Conservation (phyloP, 2,888 invertebrate genomes). For the Tenthredo amoena region DNA sequence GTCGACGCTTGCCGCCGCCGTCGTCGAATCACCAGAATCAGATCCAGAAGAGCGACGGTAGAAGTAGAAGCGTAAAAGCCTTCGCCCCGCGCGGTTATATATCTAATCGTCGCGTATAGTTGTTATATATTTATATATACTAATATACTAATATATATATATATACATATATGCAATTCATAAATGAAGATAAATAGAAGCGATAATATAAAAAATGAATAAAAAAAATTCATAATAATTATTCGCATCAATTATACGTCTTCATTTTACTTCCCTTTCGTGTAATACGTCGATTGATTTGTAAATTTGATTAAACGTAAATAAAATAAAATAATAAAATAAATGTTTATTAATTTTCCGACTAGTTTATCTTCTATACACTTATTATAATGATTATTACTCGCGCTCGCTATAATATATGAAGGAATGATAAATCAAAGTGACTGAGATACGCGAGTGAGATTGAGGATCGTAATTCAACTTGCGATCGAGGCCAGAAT, state of each 20-base stretch:
- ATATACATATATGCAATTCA: neutral
- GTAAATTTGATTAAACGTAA: neutral
- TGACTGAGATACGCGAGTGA: neutral
- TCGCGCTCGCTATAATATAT: neutral
- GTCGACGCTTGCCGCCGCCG: constrained; percentile 3
- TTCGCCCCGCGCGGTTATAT: constrained; percentile 7
- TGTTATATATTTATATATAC: neutral
- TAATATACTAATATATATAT: too few relatives aligned
- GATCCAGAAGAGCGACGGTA: neutral
- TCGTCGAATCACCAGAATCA: neutral
- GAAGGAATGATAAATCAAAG: neutral
- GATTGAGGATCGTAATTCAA: neutral
- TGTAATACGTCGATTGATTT: neutral
- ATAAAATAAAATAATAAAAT: neutral
- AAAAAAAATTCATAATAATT: neutral
- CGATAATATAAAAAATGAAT: neutral
- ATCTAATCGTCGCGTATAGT: neutral
- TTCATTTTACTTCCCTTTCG: neutral
- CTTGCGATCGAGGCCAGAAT: constrained; percentile 20
- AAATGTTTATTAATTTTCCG: neutral
- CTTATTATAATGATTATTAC: neutral
- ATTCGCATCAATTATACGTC: neutral
- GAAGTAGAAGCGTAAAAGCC: constrained; percentile 41
- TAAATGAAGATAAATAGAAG: neutral
- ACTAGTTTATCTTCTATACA: neutral